Conservation (phyloP, 2,113 vertebrate genomes). For the Callopanchax toddi region DNA sequence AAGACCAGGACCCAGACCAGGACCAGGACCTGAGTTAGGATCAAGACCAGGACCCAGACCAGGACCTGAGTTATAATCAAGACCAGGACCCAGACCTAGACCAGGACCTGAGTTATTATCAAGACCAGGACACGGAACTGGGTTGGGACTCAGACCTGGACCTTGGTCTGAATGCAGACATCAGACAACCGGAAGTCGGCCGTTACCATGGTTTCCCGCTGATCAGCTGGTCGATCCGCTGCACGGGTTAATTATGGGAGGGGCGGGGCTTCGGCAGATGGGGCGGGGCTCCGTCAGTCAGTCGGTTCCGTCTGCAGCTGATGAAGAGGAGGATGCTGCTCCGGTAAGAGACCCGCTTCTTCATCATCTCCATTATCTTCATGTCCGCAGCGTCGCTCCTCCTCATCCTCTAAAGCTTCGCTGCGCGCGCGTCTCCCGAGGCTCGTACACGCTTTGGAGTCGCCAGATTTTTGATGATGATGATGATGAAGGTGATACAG, state of each 20-base stretch:
- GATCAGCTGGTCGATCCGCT: constrained; percentile 1
- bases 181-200: neutral
- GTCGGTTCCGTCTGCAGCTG: constrained; percentile 8
- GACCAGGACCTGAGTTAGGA: no score
- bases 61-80: no score
- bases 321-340: neutral
- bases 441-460: neutral
- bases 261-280: constrained; percentile 27
- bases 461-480: constrained; percentile 23
- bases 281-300: constrained; percentile 34
- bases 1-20: no score
- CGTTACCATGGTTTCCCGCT: neutral
- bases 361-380: neutral
- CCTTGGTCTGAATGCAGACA: no score
- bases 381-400: neutral
- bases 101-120: no score
- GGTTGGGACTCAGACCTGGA: no score
- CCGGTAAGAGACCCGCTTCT: neutral
- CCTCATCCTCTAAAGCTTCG: neutral
- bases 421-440: neutral
- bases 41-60: no score
- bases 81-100: no score
- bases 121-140: no score
- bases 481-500: constrained; percentile 27
- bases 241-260: constrained; percentile 2